Conservation (phyloP, 2,888 invertebrate genomes). For the Pimpla rufipes region DNA sequence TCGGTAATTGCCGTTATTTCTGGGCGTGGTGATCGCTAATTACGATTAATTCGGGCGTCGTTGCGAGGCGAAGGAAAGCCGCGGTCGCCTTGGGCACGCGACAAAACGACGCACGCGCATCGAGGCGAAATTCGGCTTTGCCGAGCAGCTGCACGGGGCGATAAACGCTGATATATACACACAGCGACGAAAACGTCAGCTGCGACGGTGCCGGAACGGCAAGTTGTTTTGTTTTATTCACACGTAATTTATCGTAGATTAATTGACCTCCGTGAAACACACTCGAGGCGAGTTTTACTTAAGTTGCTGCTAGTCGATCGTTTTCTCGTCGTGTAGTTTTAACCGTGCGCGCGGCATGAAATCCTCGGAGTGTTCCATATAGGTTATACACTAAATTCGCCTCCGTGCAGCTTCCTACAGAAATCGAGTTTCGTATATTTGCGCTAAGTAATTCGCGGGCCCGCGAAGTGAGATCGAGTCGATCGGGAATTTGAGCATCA, state of each 20-base stretch:
- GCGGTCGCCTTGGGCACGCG: not conserved
- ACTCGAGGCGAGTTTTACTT: not conserved
- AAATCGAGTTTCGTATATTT: slow-evolving; percentile 1
- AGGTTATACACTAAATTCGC: slow-evolving; percentile 60
- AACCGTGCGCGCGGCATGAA: not conserved
- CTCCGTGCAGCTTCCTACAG: slow-evolving; percentile 13
- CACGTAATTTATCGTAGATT: not conserved
- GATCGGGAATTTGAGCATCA: slow-evolving; percentile 9
- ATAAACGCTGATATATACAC: not conserved
- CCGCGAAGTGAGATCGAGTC: slow-evolving; percentile 3
- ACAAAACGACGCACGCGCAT: not conserved
- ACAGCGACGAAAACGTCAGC: slow-evolving; percentile 27
- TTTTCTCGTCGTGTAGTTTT: not conserved
- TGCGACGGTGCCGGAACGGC: slow-evolving; percentile 13
- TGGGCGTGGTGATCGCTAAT: not conserved
- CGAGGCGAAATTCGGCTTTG: too few species aligned
- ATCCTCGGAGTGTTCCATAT: slow-evolving; percentile 3
- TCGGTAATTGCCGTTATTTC: not conserved
- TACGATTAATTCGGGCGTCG: not conserved
- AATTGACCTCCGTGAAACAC: not conserved
- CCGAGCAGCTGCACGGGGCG: not conserved
- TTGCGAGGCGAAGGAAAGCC: not conserved
- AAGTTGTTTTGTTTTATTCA: slow-evolving; percentile 17
- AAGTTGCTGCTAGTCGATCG: not conserved
- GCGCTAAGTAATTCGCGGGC: not conserved